Evolutionary conservation across 1,140 invertebrate genomes (phyloP).

Genomic region (Procambarus clarkii): DNA sequence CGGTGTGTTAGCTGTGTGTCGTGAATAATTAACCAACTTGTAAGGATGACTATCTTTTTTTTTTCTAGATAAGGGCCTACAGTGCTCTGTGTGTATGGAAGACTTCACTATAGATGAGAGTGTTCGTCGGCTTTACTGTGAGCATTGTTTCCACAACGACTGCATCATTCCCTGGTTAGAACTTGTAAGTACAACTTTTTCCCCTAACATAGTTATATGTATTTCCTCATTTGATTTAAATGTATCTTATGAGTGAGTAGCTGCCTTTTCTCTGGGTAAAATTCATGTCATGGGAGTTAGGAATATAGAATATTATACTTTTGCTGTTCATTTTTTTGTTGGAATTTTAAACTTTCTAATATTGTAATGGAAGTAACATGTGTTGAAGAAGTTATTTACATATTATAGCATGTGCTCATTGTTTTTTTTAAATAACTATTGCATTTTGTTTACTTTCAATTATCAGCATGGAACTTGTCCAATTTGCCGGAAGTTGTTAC

Average conservation of each 20-base stretch:
- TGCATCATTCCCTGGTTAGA: slow-evolving; percentile 97
- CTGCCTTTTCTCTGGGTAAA: too few relatives aligned
- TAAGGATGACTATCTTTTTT: slow-evolving; percentile 1
- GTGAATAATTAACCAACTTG: too few relatives aligned
- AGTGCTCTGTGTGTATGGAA: slow-evolving; percentile 99
- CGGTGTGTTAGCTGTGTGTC: too few relatives aligned
- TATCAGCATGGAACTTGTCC: slow-evolving; percentile 93
- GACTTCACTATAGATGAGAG: slow-evolving; percentile 87
- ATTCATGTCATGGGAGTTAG: not conserved
- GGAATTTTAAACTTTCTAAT: too few relatives aligned
- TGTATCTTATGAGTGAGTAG: too few relatives aligned
- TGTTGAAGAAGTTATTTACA: too few relatives aligned
- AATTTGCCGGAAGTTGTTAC: slow-evolving; percentile 90
- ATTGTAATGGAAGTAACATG: too few relatives aligned
- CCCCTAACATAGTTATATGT: slow-evolving; percentile 82
- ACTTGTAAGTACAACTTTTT: slow-evolving; percentile 80
- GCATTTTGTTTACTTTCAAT: too few relatives aligned
- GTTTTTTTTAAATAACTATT: slow-evolving; percentile 71
- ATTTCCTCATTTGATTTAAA: slow-evolving; percentile 87
- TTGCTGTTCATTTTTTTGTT: too few relatives aligned
- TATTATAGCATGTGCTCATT: too few relatives aligned
- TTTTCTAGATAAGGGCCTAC: slow-evolving; percentile 83
- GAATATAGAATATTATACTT: not conserved
- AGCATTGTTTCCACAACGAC: slow-evolving; percentile 93
- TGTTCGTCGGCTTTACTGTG: slow-evolving; percentile 91